Percentiles rank a stretch among this genome's conserved stretches.
Conservation (phyloP, 2,113 vertebrate species). For the Hippolais icterina region DNA sequence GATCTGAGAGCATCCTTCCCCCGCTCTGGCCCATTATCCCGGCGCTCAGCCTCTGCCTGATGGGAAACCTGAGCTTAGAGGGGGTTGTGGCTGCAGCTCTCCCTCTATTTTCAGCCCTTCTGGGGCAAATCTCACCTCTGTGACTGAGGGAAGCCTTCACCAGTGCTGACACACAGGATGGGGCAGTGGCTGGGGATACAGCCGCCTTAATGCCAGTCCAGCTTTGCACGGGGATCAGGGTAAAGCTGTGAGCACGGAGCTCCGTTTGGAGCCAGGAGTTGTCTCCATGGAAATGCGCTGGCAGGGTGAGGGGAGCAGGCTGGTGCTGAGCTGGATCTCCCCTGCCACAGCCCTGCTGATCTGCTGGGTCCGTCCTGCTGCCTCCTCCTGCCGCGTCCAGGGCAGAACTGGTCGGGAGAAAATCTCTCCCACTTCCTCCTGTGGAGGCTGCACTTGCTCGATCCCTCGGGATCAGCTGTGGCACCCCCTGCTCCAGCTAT, state of each 20-base stretch:
- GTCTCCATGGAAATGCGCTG: slow-evolving; percentile 18
- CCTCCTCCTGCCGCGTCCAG: rapidly evolving
- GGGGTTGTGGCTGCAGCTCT: neutral
- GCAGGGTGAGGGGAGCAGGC: neutral
- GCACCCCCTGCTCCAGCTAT: neutral
- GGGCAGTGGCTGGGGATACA: neutral
- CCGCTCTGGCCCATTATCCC: neutral
- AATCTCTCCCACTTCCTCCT: neutral
- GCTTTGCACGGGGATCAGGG: slow-evolving; percentile 9
- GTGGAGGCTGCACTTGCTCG: neutral
- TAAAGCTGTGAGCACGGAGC: neutral
- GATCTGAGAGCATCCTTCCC: neutral
- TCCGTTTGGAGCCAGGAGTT: neutral
- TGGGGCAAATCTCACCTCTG: neutral
- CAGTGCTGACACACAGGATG: neutral
- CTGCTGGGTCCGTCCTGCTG: neutral
- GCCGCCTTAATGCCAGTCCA: neutral
- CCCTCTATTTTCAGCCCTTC: neutral
- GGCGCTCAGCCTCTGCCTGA: neutral
- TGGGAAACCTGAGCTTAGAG: neutral
- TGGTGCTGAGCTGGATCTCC: neutral
- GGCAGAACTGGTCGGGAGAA: neutral
- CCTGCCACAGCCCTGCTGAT: neutral
- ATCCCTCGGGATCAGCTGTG: rapidly evolving
- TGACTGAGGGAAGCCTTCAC: neutral